Conservation (phyloP, 1,140 invertebrate genomes). For the Pseudoatta argentina region DNA sequence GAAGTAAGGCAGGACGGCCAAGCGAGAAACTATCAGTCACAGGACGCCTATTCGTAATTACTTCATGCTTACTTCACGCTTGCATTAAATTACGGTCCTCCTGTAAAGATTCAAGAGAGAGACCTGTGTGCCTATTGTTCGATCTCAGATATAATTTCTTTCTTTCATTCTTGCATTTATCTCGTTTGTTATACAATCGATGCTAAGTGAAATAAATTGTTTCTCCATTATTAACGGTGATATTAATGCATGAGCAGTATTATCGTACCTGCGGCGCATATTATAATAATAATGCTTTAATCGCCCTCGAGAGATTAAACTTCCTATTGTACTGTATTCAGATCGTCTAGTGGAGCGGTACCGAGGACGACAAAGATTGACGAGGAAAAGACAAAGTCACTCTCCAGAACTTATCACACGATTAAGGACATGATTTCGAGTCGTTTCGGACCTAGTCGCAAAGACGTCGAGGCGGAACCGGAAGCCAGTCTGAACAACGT, state of each 20-base stretch:
- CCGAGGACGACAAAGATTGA: constrained; percentile 79
- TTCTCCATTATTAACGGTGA: background rate
- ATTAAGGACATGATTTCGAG: constrained; percentile 95
- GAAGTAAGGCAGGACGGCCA: constrained; percentile 80
- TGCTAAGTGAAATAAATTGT: background rate
- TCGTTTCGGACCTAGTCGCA: constrained; percentile 89
- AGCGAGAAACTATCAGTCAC: constrained; percentile 76
- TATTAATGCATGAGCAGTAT: background rate
- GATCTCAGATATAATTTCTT: background rate
- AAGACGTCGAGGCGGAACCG: constrained; percentile 87
- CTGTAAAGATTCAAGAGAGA: background rate
- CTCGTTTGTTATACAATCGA: background rate
- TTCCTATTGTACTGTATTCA: constrained; percentile 40
- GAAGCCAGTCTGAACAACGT: constrained; percentile 89
- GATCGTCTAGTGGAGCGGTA: constrained; percentile 78
- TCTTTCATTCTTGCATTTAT: background rate
- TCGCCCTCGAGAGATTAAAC: background rate
- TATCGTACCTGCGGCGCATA: background rate
- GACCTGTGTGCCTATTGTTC: background rate
- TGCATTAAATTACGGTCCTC: background rate
- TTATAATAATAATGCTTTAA: background rate
- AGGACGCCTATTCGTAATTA: constrained; percentile 82
- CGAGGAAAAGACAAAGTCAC: constrained; percentile 89
- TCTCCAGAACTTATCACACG: constrained; percentile 93
- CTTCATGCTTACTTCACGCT: constrained; percentile 23